Evolutionary conservation across 2,113 vertebrate species (phyloP).

Genomic region (Hypomesus transpacificus): DNA sequence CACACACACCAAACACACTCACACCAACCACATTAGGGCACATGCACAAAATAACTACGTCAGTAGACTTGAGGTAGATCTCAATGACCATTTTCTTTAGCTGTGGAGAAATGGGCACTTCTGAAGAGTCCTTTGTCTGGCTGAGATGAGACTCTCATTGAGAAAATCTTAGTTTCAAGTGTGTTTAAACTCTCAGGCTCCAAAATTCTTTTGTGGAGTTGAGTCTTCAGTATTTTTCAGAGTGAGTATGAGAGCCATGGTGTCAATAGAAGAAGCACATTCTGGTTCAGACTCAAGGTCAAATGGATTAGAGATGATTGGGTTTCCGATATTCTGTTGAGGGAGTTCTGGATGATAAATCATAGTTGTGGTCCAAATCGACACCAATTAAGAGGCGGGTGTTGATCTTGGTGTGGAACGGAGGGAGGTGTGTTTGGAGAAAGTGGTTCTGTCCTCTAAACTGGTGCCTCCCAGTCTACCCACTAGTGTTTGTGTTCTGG

Average conservation of each 20-base stretch:
- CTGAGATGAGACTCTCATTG: background rate
- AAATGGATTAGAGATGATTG: constrained; percentile 72
- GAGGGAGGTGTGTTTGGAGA: constrained; percentile 31
- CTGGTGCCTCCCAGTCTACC: background rate
- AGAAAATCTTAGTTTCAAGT: too few relatives aligned
- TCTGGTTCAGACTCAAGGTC: constrained; percentile 61
- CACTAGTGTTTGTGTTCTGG: background rate
- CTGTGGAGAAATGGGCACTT: background rate
- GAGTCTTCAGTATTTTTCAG: too few relatives aligned
- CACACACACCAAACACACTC: too few relatives aligned
- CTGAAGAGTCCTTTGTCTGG: background rate
- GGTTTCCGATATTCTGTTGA: constrained; percentile 66
- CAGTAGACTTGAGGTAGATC: too few relatives aligned
- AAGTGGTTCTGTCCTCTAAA: constrained; percentile 41
- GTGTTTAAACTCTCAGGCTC: too few relatives aligned
- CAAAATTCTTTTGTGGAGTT: too few relatives aligned
- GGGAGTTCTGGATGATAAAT: constrained; percentile 70
- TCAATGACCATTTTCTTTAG: background rate
- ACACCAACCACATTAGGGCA: too few relatives aligned
- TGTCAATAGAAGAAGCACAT: background rate
- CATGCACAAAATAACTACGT: too few relatives aligned
- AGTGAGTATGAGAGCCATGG: background rate
- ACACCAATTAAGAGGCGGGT: constrained; percentile 70
- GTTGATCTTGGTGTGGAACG: constrained; percentile 64
- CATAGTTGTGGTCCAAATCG: constrained; percentile 66